Percentiles rank a stretch among this genome's conserved stretches.
These are phyloP conservation scores for Nannoperca australis DNA, from an alignment of 2,797 vertebrate genomes.

Conservation along the genomic window DNA sequence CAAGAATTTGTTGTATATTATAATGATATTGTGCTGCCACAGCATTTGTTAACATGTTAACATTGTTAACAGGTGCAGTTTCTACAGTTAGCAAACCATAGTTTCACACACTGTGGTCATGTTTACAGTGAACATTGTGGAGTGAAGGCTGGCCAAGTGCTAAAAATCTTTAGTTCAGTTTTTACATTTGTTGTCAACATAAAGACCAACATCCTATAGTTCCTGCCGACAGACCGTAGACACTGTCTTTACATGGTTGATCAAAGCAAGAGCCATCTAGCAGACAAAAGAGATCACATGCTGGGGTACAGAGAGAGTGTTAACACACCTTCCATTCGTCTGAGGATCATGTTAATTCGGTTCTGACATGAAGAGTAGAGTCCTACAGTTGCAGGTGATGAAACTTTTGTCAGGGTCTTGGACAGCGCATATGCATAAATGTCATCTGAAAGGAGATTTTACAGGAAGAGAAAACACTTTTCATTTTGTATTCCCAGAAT, in stretches of 20 bases:
- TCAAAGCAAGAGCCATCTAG: not conserved
- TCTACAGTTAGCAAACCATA: slow-evolving; percentile 9
- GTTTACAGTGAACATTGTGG: slow-evolving; percentile 8
- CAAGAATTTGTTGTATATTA: not conserved
- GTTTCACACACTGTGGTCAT: slow-evolving; percentile 5
- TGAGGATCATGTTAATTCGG: slow-evolving; percentile 83
- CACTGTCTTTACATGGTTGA: not conserved
- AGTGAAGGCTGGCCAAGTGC: not conserved
- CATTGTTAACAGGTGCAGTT: slow-evolving; percentile 11
- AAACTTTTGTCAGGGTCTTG: slow-evolving; percentile 88
- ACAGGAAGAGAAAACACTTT: not conserved
- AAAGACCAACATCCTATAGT: not conserved
- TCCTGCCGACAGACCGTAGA: not conserved
- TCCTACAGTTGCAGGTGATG: slow-evolving; percentile 90
- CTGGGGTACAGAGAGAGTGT: not conserved
- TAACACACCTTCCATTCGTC: slow-evolving; percentile 78
- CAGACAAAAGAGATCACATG: not conserved
- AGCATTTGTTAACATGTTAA: not conserved
- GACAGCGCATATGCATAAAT: slow-evolving; percentile 91
- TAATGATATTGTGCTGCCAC: slow-evolving; percentile 9
- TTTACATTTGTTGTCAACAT: not conserved
- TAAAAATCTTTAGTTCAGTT: not conserved
- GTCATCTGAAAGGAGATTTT: slow-evolving; percentile 78
- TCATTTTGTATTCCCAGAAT: not conserved
- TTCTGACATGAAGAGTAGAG: slow-evolving; percentile 91